These are phyloP conservation scores for Enteromius unitaeniatus DNA, from an alignment of 2,797 vertebrate genomes.

Conservation along the genomic window DNA sequence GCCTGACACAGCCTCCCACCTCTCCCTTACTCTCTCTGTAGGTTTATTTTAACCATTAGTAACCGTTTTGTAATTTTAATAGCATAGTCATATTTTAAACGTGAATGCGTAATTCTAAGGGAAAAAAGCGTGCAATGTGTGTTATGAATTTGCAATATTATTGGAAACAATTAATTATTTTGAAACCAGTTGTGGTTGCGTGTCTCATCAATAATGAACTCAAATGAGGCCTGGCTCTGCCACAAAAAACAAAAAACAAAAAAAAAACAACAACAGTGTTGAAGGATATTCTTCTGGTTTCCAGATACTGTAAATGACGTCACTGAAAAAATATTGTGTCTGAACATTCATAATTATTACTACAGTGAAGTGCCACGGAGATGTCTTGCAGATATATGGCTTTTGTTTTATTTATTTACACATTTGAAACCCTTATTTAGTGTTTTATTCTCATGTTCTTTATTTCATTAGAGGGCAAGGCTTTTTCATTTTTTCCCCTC, in stretches of 20 bases:
- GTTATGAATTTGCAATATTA: not conserved
- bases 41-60: not conserved
- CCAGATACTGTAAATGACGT: not conserved
- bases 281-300: not conserved
- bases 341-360: not conserved
- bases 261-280: not conserved
- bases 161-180: not conserved
- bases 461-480: not conserved
- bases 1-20: not conserved
- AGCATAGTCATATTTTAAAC: not conserved
- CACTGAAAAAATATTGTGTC: not conserved
- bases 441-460: not conserved
- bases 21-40: not conserved
- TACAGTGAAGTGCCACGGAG: not conserved
- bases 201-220: not conserved
- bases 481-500: too few species aligned
- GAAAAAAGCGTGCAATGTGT: rapidly evolving
- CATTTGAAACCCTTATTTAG: not conserved
- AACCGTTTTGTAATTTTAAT: not conserved
- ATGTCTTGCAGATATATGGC: not conserved
- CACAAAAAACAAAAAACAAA: too few species aligned
- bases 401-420: not conserved
- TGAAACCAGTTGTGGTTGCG: not conserved
- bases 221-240: not conserved
- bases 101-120: not conserved